A percentile compares a stretch with the other conserved stretches of the same genome.
phyloP scores from a whole-genome alignment of 2,113 vertebrate genomes.

The Lasiurus borealis region DNA sequence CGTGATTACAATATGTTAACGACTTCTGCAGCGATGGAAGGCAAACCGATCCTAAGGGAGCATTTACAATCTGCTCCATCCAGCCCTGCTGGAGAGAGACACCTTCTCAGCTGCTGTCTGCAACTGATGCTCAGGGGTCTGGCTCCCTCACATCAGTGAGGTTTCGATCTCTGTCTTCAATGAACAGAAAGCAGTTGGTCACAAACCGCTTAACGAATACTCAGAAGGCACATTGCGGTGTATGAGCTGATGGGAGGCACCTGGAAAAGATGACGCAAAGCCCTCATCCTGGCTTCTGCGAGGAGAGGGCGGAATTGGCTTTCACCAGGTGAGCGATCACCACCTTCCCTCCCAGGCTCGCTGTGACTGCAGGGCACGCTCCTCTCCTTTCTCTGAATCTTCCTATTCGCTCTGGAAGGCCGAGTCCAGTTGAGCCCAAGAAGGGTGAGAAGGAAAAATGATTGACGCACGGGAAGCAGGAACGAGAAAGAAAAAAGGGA shows the following conservation, averaged over 20 bases:
- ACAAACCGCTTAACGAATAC: neutral
- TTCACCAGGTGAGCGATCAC: neutral
- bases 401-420: neutral
- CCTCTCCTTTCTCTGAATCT: neutral
- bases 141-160: neutral
- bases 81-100: neutral
- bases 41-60: neutral
- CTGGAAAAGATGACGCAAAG: neutral
- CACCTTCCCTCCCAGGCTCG: neutral
- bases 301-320: neutral
- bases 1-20: slow-evolving; percentile 31
- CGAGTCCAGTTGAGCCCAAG: neutral
- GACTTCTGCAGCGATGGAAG: neutral
- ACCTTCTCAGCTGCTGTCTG: neutral
- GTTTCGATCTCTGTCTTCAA: slow-evolving; percentile 29
- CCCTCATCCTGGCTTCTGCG: neutral
- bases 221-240: fast-evolving
- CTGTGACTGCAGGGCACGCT: neutral
- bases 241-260: neutral
- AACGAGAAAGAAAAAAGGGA: neutral
- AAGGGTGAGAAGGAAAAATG: neutral
- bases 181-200: neutral
- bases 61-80: slow-evolving; percentile 38
- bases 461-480: neutral
- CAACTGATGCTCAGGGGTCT: neutral